Base-by-base conservation (phyloP, 23 tunicate genomes). In the Styela clava region DNA sequence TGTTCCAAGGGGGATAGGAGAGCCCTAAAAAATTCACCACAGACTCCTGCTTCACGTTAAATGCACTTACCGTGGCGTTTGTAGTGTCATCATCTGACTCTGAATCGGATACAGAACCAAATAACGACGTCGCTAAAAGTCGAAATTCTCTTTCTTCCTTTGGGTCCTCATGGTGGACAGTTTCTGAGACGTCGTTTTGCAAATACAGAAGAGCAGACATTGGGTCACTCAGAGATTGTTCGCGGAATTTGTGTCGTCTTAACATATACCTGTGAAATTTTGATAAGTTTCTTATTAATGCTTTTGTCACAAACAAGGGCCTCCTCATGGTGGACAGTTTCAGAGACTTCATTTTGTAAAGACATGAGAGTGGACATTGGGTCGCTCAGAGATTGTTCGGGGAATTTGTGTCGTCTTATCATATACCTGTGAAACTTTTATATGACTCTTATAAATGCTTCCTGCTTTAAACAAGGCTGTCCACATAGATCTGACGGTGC, bases 301-400 rank as follows among this genome's bases (percentile, higher is more conserved):
- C n/a, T n/a, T n/a, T n/a, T n/a, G n/a, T n/a, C n/a, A n/a, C n/a
- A n/a, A n/a, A n/a, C n/a, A n/a, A n/a, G n/a, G n/a, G n/a, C n/a
- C n/a, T n/a, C n/a, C n/a, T 63, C 24, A 62, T 91, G 96, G 68
- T 76, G 76, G 2, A 91, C 91, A 19, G 81, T 68, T 69, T 86
- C 90, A 16, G 85, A 69, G 9, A 91, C 91, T 16, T 67, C 35
- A 9, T 64, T 82, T 35, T 82, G 87, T 3, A 91, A 84, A 63
- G 67, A 91, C 25, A 22, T 26, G 36, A 91, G 68, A n/a, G 96
- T 87, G 2, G 81, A 69, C 2, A 86, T 33, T 27, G 79, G 87
- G 72, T 91, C 73, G 2, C 63, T 51, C 18, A 79, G 32, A 2
- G 87, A 85, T 35, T 62, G 31, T 64, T 91, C 96, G 19, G 72